These are phyloP conservation scores for Oxyteleia sp. DNA, from an alignment of 2,888 invertebrate species.

Conservation along the genomic window DNA sequence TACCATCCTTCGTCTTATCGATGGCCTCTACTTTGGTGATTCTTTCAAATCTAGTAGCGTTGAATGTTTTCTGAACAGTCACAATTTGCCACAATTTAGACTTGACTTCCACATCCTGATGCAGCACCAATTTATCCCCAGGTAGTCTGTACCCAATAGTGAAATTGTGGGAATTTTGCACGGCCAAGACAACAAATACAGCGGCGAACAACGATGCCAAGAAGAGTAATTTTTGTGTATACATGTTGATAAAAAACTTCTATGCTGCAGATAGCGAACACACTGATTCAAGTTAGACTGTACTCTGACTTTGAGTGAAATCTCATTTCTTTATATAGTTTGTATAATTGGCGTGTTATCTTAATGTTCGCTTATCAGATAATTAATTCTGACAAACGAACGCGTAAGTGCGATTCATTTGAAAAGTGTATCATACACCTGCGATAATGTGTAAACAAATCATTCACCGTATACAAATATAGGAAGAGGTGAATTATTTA, in stretches of 20 bases:
- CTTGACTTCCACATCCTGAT: slow-evolving; percentile 78
- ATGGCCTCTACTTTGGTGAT: slow-evolving; percentile 86
- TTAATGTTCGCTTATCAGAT: slow-evolving; percentile 35
- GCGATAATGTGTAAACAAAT: slow-evolving; percentile 27
- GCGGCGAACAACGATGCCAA: slow-evolving; percentile 4
- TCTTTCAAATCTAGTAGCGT: slow-evolving; percentile 71
- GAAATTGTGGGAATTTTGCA: slow-evolving; percentile 77
- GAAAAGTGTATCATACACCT: slow-evolving; percentile 36
- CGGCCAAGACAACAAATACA: not conserved
- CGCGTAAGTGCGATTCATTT: slow-evolving; percentile 3
- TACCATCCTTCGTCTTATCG: slow-evolving; percentile 87
- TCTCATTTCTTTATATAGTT: too few relatives aligned
- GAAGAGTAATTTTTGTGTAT: slow-evolving; percentile 13
- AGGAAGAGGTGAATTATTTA: not conserved
- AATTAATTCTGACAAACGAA: slow-evolving; percentile 6
- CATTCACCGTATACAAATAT: slow-evolving; percentile 13
- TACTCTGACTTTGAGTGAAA: too few relatives aligned
- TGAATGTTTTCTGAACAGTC: slow-evolving; percentile 78
- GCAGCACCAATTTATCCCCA: slow-evolving; percentile 77
- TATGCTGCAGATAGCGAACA: not conserved
- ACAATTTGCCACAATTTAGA: slow-evolving; percentile 81
- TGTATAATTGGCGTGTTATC: too few relatives aligned
- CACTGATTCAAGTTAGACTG: not conserved
- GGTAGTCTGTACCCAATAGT: slow-evolving; percentile 77
- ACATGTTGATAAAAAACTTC: slow-evolving; percentile 8